Conservation (phyloP, 2,888 invertebrate species). For the Sesia apiformis region DNA sequence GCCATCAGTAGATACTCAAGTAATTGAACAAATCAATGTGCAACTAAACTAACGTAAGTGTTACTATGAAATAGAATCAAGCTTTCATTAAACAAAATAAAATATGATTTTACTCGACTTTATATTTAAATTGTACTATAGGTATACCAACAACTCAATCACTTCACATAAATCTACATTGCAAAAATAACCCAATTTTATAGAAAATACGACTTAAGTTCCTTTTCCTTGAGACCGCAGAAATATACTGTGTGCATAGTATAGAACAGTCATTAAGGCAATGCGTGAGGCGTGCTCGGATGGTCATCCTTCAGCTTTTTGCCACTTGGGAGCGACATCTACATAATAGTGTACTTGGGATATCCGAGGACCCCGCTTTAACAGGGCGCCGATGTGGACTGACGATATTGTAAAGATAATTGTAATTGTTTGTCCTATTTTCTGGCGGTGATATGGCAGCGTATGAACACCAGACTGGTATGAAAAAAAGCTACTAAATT, state of each 20-base stretch:
- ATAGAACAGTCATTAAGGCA: slow-evolving; percentile 2
- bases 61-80: background rate
- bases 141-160: background rate
- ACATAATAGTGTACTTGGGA: slow-evolving; percentile 3
- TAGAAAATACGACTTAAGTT: background rate
- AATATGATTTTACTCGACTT: too few species aligned
- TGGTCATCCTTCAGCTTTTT: slow-evolving; percentile 3
- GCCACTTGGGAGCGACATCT: slow-evolving; percentile 1
- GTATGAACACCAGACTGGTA: background rate
- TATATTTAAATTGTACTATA: background rate
- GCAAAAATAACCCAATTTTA: background rate
- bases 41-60: too few species aligned
- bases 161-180: background rate
- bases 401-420: background rate
- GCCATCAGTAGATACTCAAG: too few species aligned
- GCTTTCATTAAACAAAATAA: too few species aligned
- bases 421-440: background rate
- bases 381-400: background rate
- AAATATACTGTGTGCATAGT: background rate
- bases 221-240: background rate
- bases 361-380: background rate
- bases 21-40: too few species aligned
- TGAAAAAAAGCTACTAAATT: background rate
- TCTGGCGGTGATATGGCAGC: background rate
- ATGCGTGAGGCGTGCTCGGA: slow-evolving; percentile 3